A percentile compares a stretch with the other conserved stretches of the same genome.
Conservation (phyloP, 1,140 invertebrate species). For the Nylanderia fulva region DNA sequence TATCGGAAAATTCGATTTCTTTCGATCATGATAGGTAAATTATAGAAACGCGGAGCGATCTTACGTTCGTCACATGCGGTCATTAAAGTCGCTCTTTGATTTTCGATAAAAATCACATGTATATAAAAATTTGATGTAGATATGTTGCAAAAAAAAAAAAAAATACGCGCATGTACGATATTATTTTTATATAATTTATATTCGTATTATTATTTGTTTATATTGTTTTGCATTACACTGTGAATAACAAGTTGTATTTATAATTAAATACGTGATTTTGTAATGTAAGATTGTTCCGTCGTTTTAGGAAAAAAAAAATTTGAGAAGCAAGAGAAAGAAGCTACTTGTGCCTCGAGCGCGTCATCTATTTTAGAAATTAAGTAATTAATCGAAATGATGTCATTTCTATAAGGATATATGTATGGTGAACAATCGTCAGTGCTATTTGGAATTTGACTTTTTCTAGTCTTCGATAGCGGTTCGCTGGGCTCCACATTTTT, state of each 20-base stretch:
- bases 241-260: not conserved
- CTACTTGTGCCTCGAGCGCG: constrained; percentile 72
- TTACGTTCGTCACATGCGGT: not conserved
- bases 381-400: constrained; percentile 47
- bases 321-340: constrained; percentile 58
- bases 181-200: not conserved
- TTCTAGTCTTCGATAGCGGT: constrained; percentile 62
- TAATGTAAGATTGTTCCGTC: constrained; percentile 33
- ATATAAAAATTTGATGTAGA: not conserved
- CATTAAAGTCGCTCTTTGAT: not conserved
- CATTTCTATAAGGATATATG: constrained; percentile 66
- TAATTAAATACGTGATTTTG: not conserved
- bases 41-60: constrained; percentile 45
- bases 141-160: not conserved
- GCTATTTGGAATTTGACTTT: constrained; percentile 61
- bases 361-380: constrained; percentile 69
- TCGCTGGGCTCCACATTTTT: constrained; percentile 61
- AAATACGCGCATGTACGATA: not conserved
- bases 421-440: constrained; percentile 63
- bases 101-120: not conserved
- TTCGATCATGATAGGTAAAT: constrained; percentile 26
- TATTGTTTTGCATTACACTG: no score
- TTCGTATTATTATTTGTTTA: not conserved
- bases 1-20: constrained; percentile 33
- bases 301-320: constrained; percentile 23